Base-by-base conservation (phyloP, 2,113 vertebrate species). In the Ivindomyrus marchei region DNA sequence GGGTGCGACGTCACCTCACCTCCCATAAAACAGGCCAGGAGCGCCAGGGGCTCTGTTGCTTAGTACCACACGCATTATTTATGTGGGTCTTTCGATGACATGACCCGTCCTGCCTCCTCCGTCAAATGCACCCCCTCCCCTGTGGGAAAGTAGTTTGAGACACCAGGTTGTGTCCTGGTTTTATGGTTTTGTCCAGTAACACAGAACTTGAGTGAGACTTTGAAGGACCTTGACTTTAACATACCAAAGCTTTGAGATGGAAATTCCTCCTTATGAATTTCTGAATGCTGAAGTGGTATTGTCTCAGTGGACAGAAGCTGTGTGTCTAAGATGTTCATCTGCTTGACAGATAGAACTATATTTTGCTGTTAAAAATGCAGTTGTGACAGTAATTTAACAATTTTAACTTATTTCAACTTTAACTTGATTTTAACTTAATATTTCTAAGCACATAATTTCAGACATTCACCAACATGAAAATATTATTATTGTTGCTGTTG, bases 91-190 rank as follows among this genome's bases (percentile, higher is more conserved):
- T 88, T 70, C 50, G 39, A 90, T 77, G 90, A 90, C 93, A 92
- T 93, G 93, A 91, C 91, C 90, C 90, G 90, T 93, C 92, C 50
- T 93, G 93, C 94, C 92, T 93, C 24, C 42, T 56, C 88, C 50
- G 53, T 56, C 39, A 10, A 85, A 89, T 93, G 92, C 91, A 36
- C 53, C 91, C 88, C 89, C 92, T 19, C 31, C 84, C 31, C 91
- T 91, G 94, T 95, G 94, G 94, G 95, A 96, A 95, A 88, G 88
- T 49, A 91, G 88, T 45, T 36, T 56, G 84, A 91, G 92, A 46
- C 91, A 91, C 91, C 89, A 92, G 90, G 91, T 92, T 91, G 83
- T 89, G 36, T 89, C 90, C 87, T 90, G 49, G 88, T 58, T 89
- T 95, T 92, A 92, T 62, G 31, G 89, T 85, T 89, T 93, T 94